These are phyloP conservation scores for Xanthia togata DNA, from an alignment of 2,888 invertebrate species.

Conservation along the genomic window DNA sequence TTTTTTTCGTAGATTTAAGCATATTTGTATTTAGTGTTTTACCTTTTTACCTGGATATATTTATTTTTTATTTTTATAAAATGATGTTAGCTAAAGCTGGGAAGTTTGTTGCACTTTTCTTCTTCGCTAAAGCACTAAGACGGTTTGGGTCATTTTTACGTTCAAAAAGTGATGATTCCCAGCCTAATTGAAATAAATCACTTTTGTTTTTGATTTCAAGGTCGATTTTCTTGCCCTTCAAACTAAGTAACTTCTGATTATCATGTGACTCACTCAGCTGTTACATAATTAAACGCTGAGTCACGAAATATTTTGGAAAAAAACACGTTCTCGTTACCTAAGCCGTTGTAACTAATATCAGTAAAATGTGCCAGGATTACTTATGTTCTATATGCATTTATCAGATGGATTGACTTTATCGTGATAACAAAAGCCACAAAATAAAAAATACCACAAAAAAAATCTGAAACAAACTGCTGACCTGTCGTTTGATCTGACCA, in stretches of 20 bases:
- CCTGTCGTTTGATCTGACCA: background rate
- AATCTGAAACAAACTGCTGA: background rate
- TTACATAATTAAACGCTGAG: background rate
- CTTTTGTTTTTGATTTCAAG: too few relatives aligned
- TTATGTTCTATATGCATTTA: background rate
- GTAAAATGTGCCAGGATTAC: conserved; percentile 24
- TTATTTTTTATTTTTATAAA: too few relatives aligned
- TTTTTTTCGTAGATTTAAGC: too few relatives aligned
- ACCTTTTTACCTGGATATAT: too few relatives aligned
- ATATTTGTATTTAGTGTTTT: too few relatives aligned
- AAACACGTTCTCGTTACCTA: conserved; percentile 15
- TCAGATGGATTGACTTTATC: conserved; percentile 48
- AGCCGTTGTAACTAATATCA: conserved; percentile 33
- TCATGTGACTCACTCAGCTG: background rate
- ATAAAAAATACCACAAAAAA: background rate
- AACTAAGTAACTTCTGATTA: background rate
- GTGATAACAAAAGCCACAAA: conserved; percentile 26
- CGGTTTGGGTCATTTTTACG: background rate
- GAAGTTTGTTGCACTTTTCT: background rate
- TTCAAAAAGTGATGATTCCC: background rate
- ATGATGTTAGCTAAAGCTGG: background rate
- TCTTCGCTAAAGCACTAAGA: background rate
- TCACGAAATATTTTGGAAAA: conserved; percentile 10
- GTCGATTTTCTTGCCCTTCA: background rate
- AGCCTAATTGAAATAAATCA: background rate